phyloP scores from a whole-genome alignment of 2,113 vertebrate species.

The Erythrocercus mccallii region DNA sequence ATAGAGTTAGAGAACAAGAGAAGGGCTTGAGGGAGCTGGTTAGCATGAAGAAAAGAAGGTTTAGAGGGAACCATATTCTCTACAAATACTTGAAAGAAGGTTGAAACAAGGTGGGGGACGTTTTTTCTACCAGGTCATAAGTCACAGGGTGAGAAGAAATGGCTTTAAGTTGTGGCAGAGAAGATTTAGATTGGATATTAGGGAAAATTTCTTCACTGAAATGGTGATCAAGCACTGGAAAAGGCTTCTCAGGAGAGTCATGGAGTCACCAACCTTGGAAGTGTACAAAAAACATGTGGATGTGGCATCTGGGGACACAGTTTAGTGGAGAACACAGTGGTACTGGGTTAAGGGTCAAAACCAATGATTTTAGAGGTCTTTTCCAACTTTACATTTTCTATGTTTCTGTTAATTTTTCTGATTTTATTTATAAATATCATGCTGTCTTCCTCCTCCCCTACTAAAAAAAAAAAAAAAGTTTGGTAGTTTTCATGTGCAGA shows the following conservation, averaged over 20 bases:
- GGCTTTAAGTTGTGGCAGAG: background rate
- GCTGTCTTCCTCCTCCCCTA: rapidly evolving
- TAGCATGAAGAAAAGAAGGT: background rate
- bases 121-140: background rate
- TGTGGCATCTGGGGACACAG: background rate
- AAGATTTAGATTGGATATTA: background rate
- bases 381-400: background rate
- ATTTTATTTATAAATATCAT: background rate
- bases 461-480: background rate
- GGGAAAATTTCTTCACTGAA: background rate
- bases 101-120: rapidly evolving
- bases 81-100: background rate
- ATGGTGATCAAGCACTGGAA: background rate
- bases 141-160: background rate
- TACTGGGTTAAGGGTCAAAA: background rate
- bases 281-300: background rate
- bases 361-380: background rate
- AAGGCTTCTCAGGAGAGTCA: background rate
- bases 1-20: background rate
- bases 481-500: background rate
- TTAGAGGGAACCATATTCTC: background rate
- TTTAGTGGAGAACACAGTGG: background rate
- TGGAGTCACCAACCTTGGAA: background rate
- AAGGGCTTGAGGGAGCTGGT: background rate
- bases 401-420: background rate